A percentile compares a stretch with the other conserved stretches of the same genome.
These are phyloP conservation scores for Amblyjoppa fuscipennis DNA, from an alignment of 2,888 invertebrate species.

Conservation along the genomic window DNA sequence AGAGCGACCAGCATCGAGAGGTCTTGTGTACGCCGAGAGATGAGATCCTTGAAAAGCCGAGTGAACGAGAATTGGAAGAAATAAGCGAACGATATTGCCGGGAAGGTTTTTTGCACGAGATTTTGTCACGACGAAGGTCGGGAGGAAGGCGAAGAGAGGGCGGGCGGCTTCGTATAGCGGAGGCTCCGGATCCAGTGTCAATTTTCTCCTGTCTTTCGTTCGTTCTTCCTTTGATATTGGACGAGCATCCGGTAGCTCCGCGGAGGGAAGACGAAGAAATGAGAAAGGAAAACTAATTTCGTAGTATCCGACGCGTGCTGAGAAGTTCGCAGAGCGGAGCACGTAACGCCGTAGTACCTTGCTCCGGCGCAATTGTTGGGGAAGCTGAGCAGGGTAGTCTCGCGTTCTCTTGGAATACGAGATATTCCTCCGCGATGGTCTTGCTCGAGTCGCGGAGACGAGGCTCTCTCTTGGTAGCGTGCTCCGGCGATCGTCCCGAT, in stretches of 20 bases:
- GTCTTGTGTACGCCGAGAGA: neutral
- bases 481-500: neutral
- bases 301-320: conserved; percentile 10
- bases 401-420: conserved; percentile 54
- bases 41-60: neutral
- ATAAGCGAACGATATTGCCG: conserved; percentile 21
- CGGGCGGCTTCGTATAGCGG: neutral
- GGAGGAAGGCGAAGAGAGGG: no score
- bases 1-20: neutral
- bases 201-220: conserved; percentile 27
- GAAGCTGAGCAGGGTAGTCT: conserved; percentile 13
- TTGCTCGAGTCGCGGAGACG: neutral
- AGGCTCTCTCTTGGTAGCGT: neutral
- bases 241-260: neutral
- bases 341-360: conserved; percentile 44
- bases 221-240: conserved; percentile 25
- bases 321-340: conserved; percentile 19
- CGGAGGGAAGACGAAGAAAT: conserved; percentile 20
- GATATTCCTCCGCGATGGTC: conserved; percentile 24
- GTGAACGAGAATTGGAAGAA: conserved; percentile 7
- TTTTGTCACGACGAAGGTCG: neutral
- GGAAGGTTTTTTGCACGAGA: neutral
- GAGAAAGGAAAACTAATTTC: conserved; percentile 53
- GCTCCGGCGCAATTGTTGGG: conserved; percentile 45
- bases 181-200: conserved; percentile 24